Percentiles rank a stretch among this genome's conserved stretches.
phyloP scores from a whole-genome alignment of 2,797 vertebrate genomes.

The Atherinosoma microstoma region DNA sequence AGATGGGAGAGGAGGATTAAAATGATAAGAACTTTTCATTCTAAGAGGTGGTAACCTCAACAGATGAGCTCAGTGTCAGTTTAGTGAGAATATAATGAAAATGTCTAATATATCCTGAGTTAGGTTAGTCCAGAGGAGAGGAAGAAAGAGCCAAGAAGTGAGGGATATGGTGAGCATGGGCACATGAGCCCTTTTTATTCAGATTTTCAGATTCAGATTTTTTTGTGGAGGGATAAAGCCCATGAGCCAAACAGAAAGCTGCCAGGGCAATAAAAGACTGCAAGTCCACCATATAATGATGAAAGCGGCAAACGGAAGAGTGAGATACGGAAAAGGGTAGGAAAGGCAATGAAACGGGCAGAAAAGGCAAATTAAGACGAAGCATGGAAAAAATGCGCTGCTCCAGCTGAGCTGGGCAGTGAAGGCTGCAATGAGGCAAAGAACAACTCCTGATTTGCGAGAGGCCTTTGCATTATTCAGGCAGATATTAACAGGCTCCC shows the following conservation, averaged over 20 bases:
- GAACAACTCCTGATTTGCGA: conserved; percentile 32
- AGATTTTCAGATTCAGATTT: too few relatives aligned
- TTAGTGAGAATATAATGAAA: conserved; percentile 23
- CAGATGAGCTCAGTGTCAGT: conserved; percentile 29
- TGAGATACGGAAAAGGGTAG: conserved; percentile 27
- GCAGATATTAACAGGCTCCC: conserved; percentile 64
- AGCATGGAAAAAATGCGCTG: conserved; percentile 25
- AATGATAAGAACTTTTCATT: conserved; percentile 54
- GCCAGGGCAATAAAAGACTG: conserved; percentile 36
- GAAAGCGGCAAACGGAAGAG: conserved; percentile 19
- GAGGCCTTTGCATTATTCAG: conserved; percentile 69
- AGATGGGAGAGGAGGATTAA: conserved; percentile 37
- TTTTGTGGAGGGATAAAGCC: background rate
- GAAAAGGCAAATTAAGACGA: conserved; percentile 34
- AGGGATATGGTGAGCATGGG: conserved; percentile 9
- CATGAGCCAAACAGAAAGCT: conserved; percentile 22
- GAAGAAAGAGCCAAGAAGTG: conserved; percentile 16
- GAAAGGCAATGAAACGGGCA: conserved; percentile 6
- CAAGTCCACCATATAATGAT: conserved; percentile 46
- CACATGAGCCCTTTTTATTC: conserved; percentile 17
- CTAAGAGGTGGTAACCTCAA: background rate
- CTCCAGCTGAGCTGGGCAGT: conserved; percentile 24
- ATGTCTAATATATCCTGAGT: conserved; percentile 1
- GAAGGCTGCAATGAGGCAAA: conserved; percentile 32
- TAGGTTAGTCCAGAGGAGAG: background rate